Percentiles rank a stretch among this genome's conserved stretches.
phyloP scores from a whole-genome alignment of 1,140 invertebrate genomes.

The Nasonia vitripennis region DNA sequence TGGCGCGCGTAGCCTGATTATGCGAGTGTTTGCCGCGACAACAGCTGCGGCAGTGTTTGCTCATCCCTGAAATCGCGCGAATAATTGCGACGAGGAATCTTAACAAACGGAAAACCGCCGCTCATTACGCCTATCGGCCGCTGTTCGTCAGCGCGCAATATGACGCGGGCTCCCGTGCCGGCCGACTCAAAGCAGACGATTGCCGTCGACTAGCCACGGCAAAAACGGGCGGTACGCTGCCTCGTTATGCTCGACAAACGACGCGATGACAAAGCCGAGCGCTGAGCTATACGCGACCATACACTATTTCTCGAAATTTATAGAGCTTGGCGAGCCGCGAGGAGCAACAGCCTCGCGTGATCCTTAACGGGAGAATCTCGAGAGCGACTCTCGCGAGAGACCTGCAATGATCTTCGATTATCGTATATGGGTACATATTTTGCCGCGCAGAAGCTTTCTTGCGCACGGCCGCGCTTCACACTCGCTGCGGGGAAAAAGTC shows the following conservation, averaged over 20 bases:
- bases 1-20: neutral
- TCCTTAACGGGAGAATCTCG: constrained; percentile 39
- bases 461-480: constrained; percentile 29
- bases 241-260: constrained; percentile 52
- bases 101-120: too few relatives aligned
- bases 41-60: too few relatives aligned
- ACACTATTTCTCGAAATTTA: constrained; percentile 41
- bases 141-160: neutral
- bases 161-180: neutral
- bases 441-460: constrained; percentile 15
- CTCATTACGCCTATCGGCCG: too few relatives aligned
- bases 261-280: constrained; percentile 47
- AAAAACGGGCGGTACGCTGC: constrained; percentile 16
- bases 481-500: constrained; percentile 28
- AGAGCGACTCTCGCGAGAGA: neutral
- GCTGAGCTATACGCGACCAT: neutral
- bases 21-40: neutral
- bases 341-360: neutral
- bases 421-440: constrained; percentile 52
- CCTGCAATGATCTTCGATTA: constrained; percentile 43
- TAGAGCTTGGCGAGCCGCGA: constrained; percentile 11
- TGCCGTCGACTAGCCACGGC: neutral
- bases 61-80: neutral
- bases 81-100: neutral
- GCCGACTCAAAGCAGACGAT: neutral